These are phyloP conservation scores for Phlogophora meticulosa DNA, from an alignment of 2,888 invertebrate genomes.

Conservation along the genomic window DNA sequence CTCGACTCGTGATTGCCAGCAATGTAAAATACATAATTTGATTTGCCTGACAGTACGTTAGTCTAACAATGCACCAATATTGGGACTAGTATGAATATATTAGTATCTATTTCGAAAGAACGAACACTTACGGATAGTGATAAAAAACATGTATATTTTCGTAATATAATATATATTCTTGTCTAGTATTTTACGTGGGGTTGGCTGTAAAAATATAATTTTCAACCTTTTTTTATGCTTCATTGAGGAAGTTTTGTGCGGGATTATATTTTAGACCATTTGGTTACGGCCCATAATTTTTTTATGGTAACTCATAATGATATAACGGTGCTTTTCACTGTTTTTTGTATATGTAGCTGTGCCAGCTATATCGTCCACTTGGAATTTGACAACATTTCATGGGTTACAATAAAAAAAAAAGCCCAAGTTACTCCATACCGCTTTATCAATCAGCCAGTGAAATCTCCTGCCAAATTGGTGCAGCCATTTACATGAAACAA, in stretches of 20 bases:
- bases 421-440: too few relatives aligned
- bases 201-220: constrained; percentile 39
- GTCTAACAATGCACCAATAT: background rate
- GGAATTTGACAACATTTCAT: too few relatives aligned
- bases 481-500: too few relatives aligned
- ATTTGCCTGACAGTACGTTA: background rate
- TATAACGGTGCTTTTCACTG: constrained; percentile 3
- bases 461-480: too few relatives aligned
- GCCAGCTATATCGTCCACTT: background rate
- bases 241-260: constrained; percentile 15
- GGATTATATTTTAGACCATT: constrained; percentile 33
- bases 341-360: background rate
- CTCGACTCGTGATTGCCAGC: background rate
- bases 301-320: constrained; percentile 31
- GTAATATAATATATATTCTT: constrained; percentile 7
- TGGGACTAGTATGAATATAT: background rate
- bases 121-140: background rate
- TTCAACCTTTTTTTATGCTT: constrained; percentile 27
- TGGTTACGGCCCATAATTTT: constrained; percentile 25
- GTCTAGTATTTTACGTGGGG: constrained; percentile 23
- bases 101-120: background rate
- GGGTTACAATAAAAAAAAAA: too few relatives aligned
- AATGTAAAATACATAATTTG: background rate
- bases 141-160: constrained; percentile 22
- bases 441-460: too few relatives aligned